phyloP scores from a whole-genome alignment of 2,113 vertebrate species.

The Peromyscus polionotus region DNA sequence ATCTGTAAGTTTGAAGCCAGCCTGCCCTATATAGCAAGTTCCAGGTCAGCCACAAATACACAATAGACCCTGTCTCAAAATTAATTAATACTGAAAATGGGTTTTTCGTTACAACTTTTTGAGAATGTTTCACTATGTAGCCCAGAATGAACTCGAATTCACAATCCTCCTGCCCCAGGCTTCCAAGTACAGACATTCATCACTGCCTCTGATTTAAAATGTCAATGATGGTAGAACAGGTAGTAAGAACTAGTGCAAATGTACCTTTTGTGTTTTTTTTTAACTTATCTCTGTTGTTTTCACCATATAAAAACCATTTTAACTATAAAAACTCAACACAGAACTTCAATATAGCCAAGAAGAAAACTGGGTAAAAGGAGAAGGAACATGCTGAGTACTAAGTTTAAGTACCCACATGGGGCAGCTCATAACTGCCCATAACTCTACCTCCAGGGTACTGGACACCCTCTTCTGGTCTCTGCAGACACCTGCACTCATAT shows the following conservation, averaged over 20 bases:
- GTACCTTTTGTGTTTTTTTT: background rate
- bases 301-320: slow-evolving; percentile 37
- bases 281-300: background rate
- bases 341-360: background rate
- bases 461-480: background rate
- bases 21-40: background rate
- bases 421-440: background rate
- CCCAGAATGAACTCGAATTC: background rate
- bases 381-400: background rate
- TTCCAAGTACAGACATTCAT: background rate
- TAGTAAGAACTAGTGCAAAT: background rate
- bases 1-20: background rate
- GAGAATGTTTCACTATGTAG: background rate
- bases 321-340: background rate
- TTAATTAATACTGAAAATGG: background rate
- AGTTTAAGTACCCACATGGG: background rate
- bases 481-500: background rate
- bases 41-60: too few relatives aligned
- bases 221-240: background rate
- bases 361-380: background rate
- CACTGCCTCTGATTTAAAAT: background rate
- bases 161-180: background rate
- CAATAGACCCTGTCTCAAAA: too few relatives aligned
- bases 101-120: background rate
- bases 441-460: background rate